These are phyloP conservation scores for Hydrocynus forskahlii DNA, from an alignment of 2,797 vertebrate species.

Conservation along the genomic window DNA sequence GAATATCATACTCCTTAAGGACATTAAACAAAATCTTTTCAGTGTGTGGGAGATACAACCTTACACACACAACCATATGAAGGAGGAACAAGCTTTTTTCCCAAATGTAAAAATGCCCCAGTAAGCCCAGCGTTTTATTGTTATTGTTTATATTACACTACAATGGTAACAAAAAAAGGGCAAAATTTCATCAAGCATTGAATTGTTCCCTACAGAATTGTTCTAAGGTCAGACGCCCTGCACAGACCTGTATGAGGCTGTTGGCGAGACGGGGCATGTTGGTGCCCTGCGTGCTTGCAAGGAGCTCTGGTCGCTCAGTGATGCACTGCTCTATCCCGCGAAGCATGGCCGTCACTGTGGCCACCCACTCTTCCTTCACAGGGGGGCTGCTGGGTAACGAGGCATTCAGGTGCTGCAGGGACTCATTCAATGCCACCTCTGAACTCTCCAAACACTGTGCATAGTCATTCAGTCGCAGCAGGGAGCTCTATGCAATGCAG, in stretches of 20 bases:
- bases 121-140: no score
- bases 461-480: conserved; percentile 87
- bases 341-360: conserved; percentile 88
- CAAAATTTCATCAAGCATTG: no score
- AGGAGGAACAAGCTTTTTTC: no score
- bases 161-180: no score
- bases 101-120: no score
- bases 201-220: no score
- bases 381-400: conserved; percentile 75
- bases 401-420: conserved; percentile 90
- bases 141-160: no score
- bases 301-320: conserved; percentile 75
- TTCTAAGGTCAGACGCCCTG: no score
- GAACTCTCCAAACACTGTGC: conserved; percentile 91
- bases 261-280: conserved; percentile 86
- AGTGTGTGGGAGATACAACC: no score
- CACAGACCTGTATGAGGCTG: conserved; percentile 66
- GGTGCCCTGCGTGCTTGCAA: conserved; percentile 76
- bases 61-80: no score
- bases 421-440: conserved; percentile 91
- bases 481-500: conserved; percentile 81
- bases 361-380: conserved; percentile 93
- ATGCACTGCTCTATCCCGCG: conserved; percentile 87
- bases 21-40: background rate
- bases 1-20: background rate